phyloP scores from a whole-genome alignment of 1,140 invertebrate genomes.

The Leptinotarsa texana region DNA sequence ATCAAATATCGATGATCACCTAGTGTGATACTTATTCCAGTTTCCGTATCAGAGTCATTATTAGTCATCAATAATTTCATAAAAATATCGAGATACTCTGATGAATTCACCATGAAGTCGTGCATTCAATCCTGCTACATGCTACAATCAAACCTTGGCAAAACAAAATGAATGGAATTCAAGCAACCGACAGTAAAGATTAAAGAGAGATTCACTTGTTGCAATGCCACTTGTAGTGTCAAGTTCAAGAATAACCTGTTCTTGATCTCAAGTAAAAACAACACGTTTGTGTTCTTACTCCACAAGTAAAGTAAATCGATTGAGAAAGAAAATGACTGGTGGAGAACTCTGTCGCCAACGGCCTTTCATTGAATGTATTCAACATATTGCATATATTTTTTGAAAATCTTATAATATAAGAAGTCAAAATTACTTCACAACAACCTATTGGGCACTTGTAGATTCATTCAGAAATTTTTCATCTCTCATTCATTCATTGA shows the following conservation, averaged over 20 bases:
- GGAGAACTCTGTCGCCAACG: background rate
- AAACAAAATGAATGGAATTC: background rate
- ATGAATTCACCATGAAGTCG: too few relatives aligned
- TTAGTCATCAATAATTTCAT: too few relatives aligned
- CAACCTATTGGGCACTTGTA: too few relatives aligned
- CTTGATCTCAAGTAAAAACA: conserved; percentile 12
- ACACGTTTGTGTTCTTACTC: background rate
- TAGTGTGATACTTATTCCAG: background rate
- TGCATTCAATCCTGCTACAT: too few relatives aligned
- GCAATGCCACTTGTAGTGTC: conserved; percentile 11
- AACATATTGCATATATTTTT: background rate
- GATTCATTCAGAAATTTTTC: too few relatives aligned
- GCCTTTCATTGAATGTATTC: background rate
- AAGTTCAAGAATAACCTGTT: conserved; percentile 11
- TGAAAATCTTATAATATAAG: too few relatives aligned
- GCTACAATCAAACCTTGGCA: background rate
- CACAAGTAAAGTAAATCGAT: background rate
- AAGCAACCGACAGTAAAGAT: background rate
- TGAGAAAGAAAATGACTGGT: background rate
- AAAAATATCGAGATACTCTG: too few relatives aligned
- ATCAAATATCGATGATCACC: too few relatives aligned
- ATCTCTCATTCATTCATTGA: too few relatives aligned
- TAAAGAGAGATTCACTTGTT: conserved; percentile 14
- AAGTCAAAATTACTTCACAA: too few relatives aligned
- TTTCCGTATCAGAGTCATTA: background rate